phyloP scores from a whole-genome alignment of 2,113 vertebrate genomes.

The Neofelis nebulosa region DNA sequence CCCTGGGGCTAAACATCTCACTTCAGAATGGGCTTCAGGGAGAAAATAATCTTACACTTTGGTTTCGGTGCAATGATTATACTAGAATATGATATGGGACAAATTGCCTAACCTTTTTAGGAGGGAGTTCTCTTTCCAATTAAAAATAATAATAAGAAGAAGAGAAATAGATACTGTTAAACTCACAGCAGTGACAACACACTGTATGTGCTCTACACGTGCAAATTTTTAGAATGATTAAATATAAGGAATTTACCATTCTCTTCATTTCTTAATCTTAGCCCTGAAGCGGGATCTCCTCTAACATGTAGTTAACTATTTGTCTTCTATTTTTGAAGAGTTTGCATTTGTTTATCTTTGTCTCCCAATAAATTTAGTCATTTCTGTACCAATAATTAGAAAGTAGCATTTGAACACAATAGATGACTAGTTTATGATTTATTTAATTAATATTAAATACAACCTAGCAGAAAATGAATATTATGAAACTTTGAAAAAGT shows the following conservation, averaged over 20 bases:
- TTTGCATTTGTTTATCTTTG: background rate
- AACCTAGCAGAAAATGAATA: background rate
- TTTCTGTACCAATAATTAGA: background rate
- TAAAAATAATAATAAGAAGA: background rate
- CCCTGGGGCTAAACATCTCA: background rate
- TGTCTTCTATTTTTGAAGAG: background rate
- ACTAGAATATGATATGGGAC: background rate
- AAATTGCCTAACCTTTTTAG: background rate
- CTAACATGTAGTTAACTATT: background rate
- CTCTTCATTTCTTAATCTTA: background rate
- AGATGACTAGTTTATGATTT: background rate
- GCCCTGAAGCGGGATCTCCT: background rate
- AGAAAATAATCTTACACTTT: background rate
- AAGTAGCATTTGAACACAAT: background rate
- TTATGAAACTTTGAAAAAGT: background rate
- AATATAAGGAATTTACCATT: background rate
- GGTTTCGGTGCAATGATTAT: background rate
- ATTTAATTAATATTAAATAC: conserved; percentile 5
- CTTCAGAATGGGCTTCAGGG: background rate
- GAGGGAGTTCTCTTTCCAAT: background rate
- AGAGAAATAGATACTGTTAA: background rate
- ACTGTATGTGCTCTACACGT: background rate
- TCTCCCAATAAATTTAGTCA: background rate
- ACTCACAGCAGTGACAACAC: background rate
- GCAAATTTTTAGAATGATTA: background rate